Conservation (phyloP, 2,888 invertebrate genomes). For the Oscheius myriophilus region DNA sequence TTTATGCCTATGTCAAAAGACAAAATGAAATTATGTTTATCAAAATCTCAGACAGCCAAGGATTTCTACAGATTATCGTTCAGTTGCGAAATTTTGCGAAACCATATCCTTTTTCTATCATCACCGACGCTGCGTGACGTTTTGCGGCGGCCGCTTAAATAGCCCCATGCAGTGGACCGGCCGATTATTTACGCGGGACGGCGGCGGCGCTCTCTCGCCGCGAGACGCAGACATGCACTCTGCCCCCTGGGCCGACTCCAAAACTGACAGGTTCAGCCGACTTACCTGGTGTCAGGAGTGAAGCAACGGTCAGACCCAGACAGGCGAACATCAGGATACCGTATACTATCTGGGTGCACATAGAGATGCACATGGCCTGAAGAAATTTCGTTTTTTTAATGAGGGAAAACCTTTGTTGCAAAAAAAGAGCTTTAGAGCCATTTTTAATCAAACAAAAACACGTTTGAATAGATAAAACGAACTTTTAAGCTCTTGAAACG, state of each 20-base stretch:
- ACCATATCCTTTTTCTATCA: conserved; percentile 21
- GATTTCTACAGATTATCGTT: conserved; percentile 24
- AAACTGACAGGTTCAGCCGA: background rate
- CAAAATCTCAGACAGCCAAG: conserved; percentile 31
- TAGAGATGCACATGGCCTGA: conserved; percentile 47
- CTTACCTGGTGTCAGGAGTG: conserved; percentile 50
- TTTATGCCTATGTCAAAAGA: too few species aligned
- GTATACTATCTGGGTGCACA: conserved; percentile 49
- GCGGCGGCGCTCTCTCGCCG: background rate
- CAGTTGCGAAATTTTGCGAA: conserved; percentile 25
- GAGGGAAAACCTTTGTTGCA: background rate
- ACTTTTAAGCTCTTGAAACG: too few species aligned
- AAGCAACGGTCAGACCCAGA: conserved; percentile 40
- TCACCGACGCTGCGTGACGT: conserved; percentile 1
- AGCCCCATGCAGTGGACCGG: background rate
- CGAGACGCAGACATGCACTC: background rate
- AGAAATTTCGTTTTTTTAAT: background rate
- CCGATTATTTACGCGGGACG: conserved; percentile 15
- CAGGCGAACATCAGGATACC: conserved; percentile 49
- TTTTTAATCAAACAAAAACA: too few species aligned
- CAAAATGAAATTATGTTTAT: conserved; percentile 7
- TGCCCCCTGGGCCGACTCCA: too few species aligned
- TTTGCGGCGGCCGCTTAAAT: conserved; percentile 1
- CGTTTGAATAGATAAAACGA: too few species aligned
- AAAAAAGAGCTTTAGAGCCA: too few species aligned